A percentile compares a stretch with the other conserved stretches of the same genome.
Evolutionary conservation across 2,888 invertebrate species (phyloP).

Genomic region (Tinea trinotella): DNA sequence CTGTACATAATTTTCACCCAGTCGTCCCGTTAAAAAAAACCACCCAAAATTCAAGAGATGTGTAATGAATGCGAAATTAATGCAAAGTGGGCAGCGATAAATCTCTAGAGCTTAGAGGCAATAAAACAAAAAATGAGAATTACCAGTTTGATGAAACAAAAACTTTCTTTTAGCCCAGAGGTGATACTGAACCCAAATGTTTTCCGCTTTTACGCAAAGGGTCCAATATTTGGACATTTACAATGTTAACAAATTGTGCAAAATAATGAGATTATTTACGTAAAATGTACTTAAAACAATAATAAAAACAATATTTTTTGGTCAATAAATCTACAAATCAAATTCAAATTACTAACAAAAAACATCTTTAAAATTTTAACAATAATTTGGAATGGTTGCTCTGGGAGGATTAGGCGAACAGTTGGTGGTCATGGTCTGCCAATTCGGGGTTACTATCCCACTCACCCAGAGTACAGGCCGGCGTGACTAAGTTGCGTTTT

Average conservation of each 20-base stretch:
- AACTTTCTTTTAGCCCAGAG: conserved; percentile 39
- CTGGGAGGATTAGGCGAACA: too few species aligned
- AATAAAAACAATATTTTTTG: too few species aligned
- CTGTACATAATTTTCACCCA: conserved; percentile 42
- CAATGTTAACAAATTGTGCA: neutral
- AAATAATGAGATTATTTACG: too few species aligned
- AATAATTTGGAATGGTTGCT: too few species aligned
- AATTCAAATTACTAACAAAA: too few species aligned
- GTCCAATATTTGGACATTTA: conserved; percentile 6
- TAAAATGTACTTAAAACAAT: too few species aligned
- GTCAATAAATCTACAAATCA: too few species aligned
- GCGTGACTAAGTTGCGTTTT: too few species aligned
- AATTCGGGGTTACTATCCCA: too few species aligned
- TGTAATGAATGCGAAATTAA: conserved; percentile 67
- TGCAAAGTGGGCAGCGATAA: conserved; percentile 63
- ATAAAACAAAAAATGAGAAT: conserved; percentile 67
- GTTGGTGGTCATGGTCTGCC: too few species aligned
- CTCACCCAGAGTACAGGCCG: too few species aligned
- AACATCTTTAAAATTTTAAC: too few species aligned
- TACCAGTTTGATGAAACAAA: conserved; percentile 65
- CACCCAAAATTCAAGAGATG: conserved; percentile 48
- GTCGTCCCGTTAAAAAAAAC: conserved; percentile 38
- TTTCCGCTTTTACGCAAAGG: conserved; percentile 13
- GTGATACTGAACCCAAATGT: conserved; percentile 9
- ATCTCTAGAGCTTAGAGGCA: conserved; percentile 57